Conservation (phyloP, 2,113 vertebrate genomes). For the Otolemur garnettii region DNA sequence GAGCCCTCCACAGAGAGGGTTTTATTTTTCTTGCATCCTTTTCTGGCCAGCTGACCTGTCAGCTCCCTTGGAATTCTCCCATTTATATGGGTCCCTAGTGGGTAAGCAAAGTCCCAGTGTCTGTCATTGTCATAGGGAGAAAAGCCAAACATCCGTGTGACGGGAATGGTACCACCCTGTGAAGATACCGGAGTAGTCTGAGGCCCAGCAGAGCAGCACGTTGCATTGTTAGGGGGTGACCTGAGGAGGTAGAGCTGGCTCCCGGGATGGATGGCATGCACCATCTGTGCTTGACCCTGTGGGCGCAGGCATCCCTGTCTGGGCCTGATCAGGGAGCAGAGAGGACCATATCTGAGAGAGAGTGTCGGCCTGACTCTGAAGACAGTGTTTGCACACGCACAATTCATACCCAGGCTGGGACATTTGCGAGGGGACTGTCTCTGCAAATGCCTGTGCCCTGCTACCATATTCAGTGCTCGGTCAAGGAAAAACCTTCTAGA, state of each 20-base stretch:
- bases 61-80: neutral
- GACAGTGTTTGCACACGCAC: neutral
- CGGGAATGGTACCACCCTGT: neutral
- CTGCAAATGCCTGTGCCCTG: too few relatives aligned
- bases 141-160: neutral
- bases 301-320: too few relatives aligned
- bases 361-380: neutral
- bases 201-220: neutral
- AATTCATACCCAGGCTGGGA: neutral
- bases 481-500: neutral
- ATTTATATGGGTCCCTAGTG: neutral
- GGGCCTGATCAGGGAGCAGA: neutral
- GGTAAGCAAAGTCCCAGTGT: neutral
- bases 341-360: neutral
- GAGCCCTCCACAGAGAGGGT: neutral
- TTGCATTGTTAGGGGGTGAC: neutral
- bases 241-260: neutral
- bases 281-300: neutral
- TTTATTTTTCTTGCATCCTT: neutral
- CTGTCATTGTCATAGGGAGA: neutral
- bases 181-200: neutral
- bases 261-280: rapidly evolving
- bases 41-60: neutral
- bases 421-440: too few relatives aligned
- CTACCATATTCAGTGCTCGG: neutral